A percentile compares a stretch with the other conserved stretches of the same genome.
These are phyloP conservation scores for Jordanella pulchra DNA, from an alignment of 2,797 vertebrate genomes.

Conservation along the genomic window DNA sequence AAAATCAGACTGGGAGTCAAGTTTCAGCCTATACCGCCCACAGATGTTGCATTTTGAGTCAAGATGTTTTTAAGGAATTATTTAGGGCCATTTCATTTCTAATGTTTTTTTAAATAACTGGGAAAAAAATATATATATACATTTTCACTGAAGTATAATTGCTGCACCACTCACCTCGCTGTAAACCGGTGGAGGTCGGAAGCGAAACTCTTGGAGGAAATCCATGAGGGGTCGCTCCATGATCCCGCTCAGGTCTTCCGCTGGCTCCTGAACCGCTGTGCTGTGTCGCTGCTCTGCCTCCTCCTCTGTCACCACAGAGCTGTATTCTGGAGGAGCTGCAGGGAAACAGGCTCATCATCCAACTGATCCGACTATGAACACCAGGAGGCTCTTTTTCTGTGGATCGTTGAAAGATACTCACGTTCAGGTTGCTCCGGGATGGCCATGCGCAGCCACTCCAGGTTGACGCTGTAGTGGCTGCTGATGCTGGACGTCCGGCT, in stretches of 20 bases:
- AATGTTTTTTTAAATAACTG: too few species aligned
- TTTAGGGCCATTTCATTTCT: too few species aligned
- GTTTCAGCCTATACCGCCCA: constrained; percentile 12
- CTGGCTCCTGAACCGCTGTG: constrained; percentile 47
- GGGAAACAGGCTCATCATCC: constrained; percentile 33
- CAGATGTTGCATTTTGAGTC: constrained; percentile 6
- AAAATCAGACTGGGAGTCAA: not conserved
- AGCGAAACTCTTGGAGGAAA: constrained; percentile 94
- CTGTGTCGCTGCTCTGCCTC: constrained; percentile 70
- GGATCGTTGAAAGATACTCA: constrained; percentile 68
- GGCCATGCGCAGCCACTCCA: constrained; percentile 88
- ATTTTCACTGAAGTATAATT: not conserved
- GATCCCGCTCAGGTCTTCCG: constrained; percentile 77
- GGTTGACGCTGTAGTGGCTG: constrained; percentile 89
- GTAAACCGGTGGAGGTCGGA: constrained; percentile 91
- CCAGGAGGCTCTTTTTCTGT: constrained; percentile 13
- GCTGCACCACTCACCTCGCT: constrained; percentile 83
- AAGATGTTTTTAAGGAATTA: not conserved
- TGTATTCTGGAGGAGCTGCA: constrained; percentile 93
- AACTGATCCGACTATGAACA: constrained; percentile 30
- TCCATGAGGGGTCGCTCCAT: constrained; percentile 86
- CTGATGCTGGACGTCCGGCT: constrained; percentile 92
- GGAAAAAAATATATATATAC: not conserved
- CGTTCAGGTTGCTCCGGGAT: constrained; percentile 89
- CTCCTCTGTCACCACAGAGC: constrained; percentile 83